Base-by-base conservation (phyloP, 2,888 invertebrate genomes). In the Spialia ferax region DNA sequence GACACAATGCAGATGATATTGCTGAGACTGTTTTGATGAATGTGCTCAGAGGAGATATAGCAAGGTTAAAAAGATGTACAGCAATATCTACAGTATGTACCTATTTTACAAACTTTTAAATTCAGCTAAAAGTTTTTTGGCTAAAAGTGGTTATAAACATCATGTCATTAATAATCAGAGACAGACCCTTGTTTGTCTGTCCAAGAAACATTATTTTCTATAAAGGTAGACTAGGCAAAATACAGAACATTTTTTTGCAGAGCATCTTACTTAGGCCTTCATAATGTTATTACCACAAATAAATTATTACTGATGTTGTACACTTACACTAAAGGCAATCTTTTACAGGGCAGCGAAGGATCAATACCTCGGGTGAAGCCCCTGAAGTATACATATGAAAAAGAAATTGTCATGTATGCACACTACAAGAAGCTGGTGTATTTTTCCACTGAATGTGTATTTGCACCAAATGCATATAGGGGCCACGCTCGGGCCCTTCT, bases 391-490 rank as follows among this genome's bases (percentile, higher is more conserved):
- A 96, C 98, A 0, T 99, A 99, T 86, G 99, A 99, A 86, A 99
- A 99, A 83, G 99, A 99, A 94, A 99, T 99, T 82, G 99, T 99
- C 0, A 98, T 99, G 98, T 99, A 99, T 91, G 99, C 99, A 0
- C 98, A 99, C 85, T 99, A 98, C 85, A 98, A 98, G 84, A 97
- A 98, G 81, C 91, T 99, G 29, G 96, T 99, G 8, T 99, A 99
- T 86, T 99, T 99, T 89, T 99, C 99, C 1, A 99, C 99, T 0
- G 99, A 99, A 89, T 99, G 99, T 91, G 96, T 99, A 57, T 99
- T 99, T 93, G 98, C 99, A 1, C 99, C 99, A 0, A 99, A 99
- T 93, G 99, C 99, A 0, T 99, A 99, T 86, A 95, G 99, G 79
- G 99, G 99, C 0, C 97, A 99, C 86, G 98, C 98, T 0, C 92